phyloP scores from a whole-genome alignment of 2,888 invertebrate species.

The Drosophila pullipes region DNA sequence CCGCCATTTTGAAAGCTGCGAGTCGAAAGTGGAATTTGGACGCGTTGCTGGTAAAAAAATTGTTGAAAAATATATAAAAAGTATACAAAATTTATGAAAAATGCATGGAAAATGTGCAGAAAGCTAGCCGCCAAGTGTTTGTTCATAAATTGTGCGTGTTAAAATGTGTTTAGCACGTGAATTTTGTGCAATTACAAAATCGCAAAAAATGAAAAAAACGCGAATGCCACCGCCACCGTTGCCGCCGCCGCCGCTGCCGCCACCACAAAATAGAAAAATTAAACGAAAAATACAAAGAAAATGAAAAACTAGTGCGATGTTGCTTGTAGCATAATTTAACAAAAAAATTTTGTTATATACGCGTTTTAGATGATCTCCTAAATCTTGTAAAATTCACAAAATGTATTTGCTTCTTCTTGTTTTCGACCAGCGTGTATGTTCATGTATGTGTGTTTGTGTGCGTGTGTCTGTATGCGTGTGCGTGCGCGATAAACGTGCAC shows the following conservation, averaged over 20 bases:
- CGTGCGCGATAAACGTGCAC: slow-evolving; percentile 73
- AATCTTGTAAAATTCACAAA: slow-evolving; percentile 37
- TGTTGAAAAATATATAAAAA: slow-evolving; percentile 73
- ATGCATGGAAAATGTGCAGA: slow-evolving; percentile 48
- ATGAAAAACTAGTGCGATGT: slow-evolving; percentile 61
- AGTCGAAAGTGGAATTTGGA: slow-evolving; percentile 84
- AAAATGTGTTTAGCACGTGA: slow-evolving; percentile 71
- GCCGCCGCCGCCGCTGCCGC: slow-evolving; percentile 59
- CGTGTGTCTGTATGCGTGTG: slow-evolving; percentile 34
- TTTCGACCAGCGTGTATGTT: slow-evolving; percentile 54
- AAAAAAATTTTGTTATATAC: slow-evolving; percentile 40
- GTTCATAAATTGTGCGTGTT: slow-evolving; percentile 61
- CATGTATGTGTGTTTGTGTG: slow-evolving; percentile 26
- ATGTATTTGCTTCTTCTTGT: slow-evolving; percentile 54
- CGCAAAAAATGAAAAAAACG: slow-evolving; percentile 64
- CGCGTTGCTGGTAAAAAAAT: slow-evolving; percentile 84
- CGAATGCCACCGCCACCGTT: slow-evolving; percentile 62
- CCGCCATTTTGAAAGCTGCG: slow-evolving; percentile 86
- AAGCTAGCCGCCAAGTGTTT: slow-evolving; percentile 50
- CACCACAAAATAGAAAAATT: slow-evolving; percentile 66
- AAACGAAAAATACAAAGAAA: slow-evolving; percentile 45
- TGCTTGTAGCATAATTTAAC: slow-evolving; percentile 44
- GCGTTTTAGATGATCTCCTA: slow-evolving; percentile 34
- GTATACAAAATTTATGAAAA: slow-evolving; percentile 60
- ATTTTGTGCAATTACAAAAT: slow-evolving; percentile 70